These are phyloP conservation scores for Psettodes erumei DNA, from an alignment of 2,113 vertebrate genomes.

Conservation along the genomic window DNA sequence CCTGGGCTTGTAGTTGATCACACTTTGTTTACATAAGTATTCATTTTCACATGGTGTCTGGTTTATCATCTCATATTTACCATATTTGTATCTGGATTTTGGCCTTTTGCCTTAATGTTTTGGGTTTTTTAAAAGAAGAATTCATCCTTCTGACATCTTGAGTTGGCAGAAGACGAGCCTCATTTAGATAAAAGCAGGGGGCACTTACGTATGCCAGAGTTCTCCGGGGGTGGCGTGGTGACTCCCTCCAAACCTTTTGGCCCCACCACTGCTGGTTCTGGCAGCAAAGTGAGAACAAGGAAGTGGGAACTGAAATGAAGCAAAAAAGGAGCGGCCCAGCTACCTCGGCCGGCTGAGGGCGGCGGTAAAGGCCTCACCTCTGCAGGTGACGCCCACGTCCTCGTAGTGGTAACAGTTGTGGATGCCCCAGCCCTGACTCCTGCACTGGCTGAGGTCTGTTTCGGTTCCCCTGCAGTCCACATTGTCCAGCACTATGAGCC, in stretches of 20 bases:
- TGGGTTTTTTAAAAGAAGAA: not conserved
- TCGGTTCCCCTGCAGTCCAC: slow-evolving; percentile 93
- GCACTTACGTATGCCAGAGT: slow-evolving; percentile 74
- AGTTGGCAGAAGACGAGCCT: slow-evolving; percentile 20
- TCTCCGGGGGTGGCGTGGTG: slow-evolving; percentile 54
- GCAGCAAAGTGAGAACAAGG: slow-evolving; percentile 18
- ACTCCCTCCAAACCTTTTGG: slow-evolving; percentile 62
- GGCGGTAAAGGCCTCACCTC: slow-evolving; percentile 77
- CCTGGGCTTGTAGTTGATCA: not conserved
- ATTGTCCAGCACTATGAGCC: slow-evolving; percentile 93
- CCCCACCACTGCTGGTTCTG: slow-evolving; percentile 79
- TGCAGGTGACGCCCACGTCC: slow-evolving; percentile 91
- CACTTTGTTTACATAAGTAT: not conserved
- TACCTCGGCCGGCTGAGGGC: not conserved
- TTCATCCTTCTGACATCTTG: not conserved
- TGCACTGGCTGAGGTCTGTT: slow-evolving; percentile 87
- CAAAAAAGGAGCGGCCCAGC: not conserved
- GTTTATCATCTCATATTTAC: not conserved
- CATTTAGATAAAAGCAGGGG: slow-evolving; percentile 37
- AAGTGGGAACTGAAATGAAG: not conserved
- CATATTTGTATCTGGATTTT: not conserved
- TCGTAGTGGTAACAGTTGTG: slow-evolving; percentile 99
- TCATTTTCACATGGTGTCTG: not conserved
- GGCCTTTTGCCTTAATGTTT: not conserved
- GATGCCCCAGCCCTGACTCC: slow-evolving; percentile 92